Evolutionary conservation across 2,113 vertebrate species (phyloP).

Genomic region (Hymenochirus boettgeri): DNA sequence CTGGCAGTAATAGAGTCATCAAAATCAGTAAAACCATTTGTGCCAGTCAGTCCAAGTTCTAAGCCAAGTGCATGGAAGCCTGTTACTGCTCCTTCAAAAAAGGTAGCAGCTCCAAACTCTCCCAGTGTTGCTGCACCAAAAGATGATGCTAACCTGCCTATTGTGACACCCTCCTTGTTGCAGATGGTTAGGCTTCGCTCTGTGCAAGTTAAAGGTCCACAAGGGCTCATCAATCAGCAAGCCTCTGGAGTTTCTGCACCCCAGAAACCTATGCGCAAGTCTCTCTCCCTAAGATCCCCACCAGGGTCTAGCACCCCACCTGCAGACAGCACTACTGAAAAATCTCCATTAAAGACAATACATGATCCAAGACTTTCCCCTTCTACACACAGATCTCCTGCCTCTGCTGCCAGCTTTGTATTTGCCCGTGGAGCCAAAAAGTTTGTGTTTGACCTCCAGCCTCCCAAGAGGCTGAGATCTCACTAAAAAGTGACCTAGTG

Average conservation of each 20-base stretch:
- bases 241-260: conserved; percentile 54
- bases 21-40: conserved; percentile 11
- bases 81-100: conserved; percentile 47
- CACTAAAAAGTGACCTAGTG: conserved; percentile 66
- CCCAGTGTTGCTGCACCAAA: conserved; percentile 58
- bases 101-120: conserved; percentile 65
- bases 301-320: conserved; percentile 64
- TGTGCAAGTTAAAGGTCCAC: conserved; percentile 55
- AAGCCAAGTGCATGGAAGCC: conserved; percentile 51
- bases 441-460: conserved; percentile 64
- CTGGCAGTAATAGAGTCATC: neutral
- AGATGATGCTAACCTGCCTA: conserved; percentile 81
- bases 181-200: conserved; percentile 91
- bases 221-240: conserved; percentile 41
- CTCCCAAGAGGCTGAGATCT: conserved; percentile 61
- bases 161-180: conserved; percentile 88
- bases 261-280: conserved; percentile 80
- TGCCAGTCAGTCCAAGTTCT: conserved; percentile 29
- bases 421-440: conserved; percentile 84
- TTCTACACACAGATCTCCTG: conserved; percentile 66
- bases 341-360: conserved; percentile 45
- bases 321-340: conserved; percentile 41
- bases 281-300: conserved; percentile 66
- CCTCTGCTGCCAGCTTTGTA: conserved; percentile 87
- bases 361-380: conserved; percentile 40